Percentiles rank a stretch among this genome's conserved stretches.
Conservation (phyloP, 2,888 invertebrate genomes). For the Calameuta filiformis region DNA sequence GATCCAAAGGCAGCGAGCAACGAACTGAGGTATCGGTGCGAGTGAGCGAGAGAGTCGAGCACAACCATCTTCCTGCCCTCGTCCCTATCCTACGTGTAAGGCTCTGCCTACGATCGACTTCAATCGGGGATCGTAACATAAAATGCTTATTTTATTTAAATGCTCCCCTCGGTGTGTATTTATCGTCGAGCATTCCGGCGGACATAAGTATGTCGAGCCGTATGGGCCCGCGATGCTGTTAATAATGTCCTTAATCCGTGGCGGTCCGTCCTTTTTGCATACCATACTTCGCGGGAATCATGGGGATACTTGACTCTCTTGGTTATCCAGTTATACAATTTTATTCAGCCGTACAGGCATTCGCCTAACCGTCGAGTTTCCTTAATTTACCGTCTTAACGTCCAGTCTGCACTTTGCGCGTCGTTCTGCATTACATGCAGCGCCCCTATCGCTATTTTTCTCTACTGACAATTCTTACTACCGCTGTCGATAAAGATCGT, state of each 20-base stretch:
- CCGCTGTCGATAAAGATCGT: no score
- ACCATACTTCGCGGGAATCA: not conserved
- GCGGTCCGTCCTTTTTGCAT: conserved; percentile 4
- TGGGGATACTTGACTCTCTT: not conserved
- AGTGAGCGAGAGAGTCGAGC: conserved; percentile 11
- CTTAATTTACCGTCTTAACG: not conserved
- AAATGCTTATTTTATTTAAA: conserved; percentile 64
- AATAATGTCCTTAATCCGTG: conserved; percentile 64
- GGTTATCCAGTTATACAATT: not conserved
- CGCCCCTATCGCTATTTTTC: not conserved
- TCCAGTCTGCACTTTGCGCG: not conserved
- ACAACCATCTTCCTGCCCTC: conserved; percentile 10
- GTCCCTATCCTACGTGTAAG: not conserved
- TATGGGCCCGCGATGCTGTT: conserved; percentile 55
- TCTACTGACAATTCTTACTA: not conserved
- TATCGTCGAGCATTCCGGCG: conserved; percentile 59
- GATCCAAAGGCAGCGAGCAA: not conserved
- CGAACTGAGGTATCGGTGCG: conserved; percentile 13
- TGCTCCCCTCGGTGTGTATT: conserved; percentile 52
- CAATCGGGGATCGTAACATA: conserved; percentile 59
- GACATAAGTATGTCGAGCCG: conserved; percentile 60
- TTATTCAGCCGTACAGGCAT: not conserved
- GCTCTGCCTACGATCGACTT: conserved; percentile 26
- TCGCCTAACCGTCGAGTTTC: not conserved
- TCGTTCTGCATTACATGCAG: not conserved